Conservation (phyloP, 2,113 vertebrate genomes). For the Gopherus evgoodei region DNA sequence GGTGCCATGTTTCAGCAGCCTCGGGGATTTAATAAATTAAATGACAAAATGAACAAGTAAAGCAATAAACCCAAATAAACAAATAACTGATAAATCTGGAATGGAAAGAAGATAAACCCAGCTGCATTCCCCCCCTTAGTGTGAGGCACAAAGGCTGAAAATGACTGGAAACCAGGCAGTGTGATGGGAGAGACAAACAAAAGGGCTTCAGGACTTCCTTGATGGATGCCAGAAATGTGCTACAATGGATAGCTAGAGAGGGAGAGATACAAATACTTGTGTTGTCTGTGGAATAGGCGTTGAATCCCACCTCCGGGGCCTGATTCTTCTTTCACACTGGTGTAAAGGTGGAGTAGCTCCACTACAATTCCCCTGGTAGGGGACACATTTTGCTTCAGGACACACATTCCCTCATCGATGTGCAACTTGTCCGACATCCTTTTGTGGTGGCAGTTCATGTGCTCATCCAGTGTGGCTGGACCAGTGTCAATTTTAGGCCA, state of each 20-base stretch:
- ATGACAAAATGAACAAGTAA: neutral
- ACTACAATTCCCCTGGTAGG: neutral
- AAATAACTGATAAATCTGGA: slow-evolving; percentile 3
- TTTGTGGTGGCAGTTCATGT: fast-evolving
- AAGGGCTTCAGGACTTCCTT: neutral
- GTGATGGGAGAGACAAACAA: neutral
- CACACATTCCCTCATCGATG: neutral
- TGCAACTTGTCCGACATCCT: neutral
- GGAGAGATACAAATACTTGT: fast-evolving
- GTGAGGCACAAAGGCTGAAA: neutral
- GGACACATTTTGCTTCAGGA: neutral
- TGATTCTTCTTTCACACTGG: neutral
- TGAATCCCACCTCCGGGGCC: neutral
- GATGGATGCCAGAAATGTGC: neutral
- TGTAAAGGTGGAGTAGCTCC: neutral
- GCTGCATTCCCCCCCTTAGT: neutral
- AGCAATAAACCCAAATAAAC: slow-evolving; percentile 49
- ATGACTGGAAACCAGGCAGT: neutral
- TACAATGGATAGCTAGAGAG: neutral
- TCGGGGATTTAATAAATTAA: neutral
- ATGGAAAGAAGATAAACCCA: fast-evolving
- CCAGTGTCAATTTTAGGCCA: no score
- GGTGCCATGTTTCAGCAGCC: slow-evolving; percentile 5
- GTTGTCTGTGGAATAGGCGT: neutral
- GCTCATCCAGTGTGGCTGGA: no score